Evolutionary conservation across 2,888 invertebrate species (phyloP).

Genomic region (Sarcophaga variegata): DNA sequence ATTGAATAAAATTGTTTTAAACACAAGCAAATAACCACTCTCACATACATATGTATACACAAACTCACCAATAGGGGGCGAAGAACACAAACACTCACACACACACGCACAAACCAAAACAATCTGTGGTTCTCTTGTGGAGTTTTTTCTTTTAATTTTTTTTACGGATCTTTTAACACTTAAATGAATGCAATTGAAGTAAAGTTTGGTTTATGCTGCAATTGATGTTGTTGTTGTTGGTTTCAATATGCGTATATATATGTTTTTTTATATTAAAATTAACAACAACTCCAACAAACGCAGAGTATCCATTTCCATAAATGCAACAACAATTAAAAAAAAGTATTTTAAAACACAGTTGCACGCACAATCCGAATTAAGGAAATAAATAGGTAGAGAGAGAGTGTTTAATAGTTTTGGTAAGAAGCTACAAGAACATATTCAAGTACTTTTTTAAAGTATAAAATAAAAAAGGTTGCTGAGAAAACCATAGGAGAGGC

Average conservation of each 20-base stretch:
- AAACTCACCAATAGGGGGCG: neutral
- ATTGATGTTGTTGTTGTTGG: neutral
- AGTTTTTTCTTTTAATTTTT: slow-evolving; percentile 22
- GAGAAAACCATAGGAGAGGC: no score
- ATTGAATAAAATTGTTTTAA: no score
- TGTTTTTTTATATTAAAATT: slow-evolving; percentile 13
- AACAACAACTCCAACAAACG: slow-evolving; percentile 41
- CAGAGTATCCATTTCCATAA: slow-evolving; percentile 26
- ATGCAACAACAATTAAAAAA: neutral
- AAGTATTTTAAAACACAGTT: neutral
- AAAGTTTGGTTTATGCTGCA: slow-evolving; percentile 47
- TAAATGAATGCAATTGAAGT: slow-evolving; percentile 63
- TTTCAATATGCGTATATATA: neutral
- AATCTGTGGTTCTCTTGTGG: slow-evolving; percentile 52
- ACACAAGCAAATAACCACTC: no score
- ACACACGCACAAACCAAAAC: neutral
- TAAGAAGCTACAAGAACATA: no score
- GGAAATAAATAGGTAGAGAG: slow-evolving; percentile 62
- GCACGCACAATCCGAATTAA: slow-evolving; percentile 31
- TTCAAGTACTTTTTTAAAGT: no score
- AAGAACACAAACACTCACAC: neutral
- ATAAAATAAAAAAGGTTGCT: no score
- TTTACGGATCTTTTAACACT: slow-evolving; percentile 58
- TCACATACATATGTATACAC: neutral
- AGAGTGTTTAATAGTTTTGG: no score